Percentiles rank a stretch among this genome's conserved stretches.
These are phyloP conservation scores for Grallaria varia DNA, from an alignment of 2,113 vertebrate species.

Conservation along the genomic window DNA sequence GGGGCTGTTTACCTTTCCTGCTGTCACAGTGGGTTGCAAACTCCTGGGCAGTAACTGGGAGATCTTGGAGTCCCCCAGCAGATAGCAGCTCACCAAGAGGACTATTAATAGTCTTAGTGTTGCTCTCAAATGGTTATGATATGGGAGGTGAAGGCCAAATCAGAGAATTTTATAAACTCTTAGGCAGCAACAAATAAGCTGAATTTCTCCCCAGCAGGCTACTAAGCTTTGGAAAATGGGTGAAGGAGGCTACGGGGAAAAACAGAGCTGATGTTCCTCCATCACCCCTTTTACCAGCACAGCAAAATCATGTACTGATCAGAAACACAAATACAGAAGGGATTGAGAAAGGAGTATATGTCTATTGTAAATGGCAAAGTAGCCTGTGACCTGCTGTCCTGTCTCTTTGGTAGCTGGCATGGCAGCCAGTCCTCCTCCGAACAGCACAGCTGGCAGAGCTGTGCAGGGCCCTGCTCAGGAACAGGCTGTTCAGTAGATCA, in stretches of 20 bases:
- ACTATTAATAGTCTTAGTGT: background rate
- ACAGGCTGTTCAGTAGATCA: background rate
- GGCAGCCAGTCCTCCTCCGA: background rate
- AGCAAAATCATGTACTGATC: background rate
- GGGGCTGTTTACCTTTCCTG: background rate
- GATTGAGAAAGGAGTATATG: background rate
- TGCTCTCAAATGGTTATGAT: background rate
- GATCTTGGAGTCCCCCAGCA: background rate
- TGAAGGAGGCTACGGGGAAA: background rate
- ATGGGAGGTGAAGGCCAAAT: background rate
- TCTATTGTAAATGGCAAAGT: background rate
- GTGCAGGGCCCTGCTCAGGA: background rate
- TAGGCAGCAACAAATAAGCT: background rate
- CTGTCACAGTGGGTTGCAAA: background rate
- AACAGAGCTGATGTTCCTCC: background rate
- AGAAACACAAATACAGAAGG: background rate
- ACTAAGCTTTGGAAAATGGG: background rate
- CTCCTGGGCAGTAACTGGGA: background rate
- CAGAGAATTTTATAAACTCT: background rate
- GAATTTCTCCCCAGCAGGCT: background rate
- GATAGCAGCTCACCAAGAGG: background rate
- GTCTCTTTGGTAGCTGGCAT: background rate
- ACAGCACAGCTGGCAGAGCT: background rate
- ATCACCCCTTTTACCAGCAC: background rate
- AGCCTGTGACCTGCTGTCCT: background rate